A percentile compares a stretch with the other conserved stretches of the same genome.
phyloP scores from a whole-genome alignment of 2,113 vertebrate species.

The Bubalus kerabau region DNA sequence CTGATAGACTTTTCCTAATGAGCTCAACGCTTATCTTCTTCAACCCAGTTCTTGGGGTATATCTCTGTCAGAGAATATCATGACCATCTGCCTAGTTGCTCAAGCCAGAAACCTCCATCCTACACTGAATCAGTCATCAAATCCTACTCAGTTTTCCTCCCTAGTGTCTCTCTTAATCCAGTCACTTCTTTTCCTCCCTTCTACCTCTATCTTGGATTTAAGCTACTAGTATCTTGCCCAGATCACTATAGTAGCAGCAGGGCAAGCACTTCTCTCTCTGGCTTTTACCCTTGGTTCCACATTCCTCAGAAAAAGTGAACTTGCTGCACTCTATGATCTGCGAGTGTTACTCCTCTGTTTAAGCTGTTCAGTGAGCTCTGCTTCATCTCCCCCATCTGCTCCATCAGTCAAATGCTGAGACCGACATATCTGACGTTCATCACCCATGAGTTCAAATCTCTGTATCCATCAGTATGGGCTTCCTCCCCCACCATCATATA shows the following conservation, averaged over 20 bases:
- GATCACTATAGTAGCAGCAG: neutral
- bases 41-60: neutral
- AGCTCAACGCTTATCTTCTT: neutral
- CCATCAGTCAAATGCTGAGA: neutral
- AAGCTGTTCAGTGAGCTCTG: neutral
- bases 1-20: neutral
- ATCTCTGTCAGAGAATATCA: neutral
- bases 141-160: neutral
- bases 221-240: neutral
- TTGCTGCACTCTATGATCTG: neutral
- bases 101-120: neutral
- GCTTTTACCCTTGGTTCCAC: neutral
- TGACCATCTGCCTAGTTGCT: neutral
- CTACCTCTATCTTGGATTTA: neutral
- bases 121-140: neutral
- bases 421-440: neutral
- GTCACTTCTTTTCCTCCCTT: neutral
- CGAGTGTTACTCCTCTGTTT: rapidly evolving
- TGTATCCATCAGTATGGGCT: neutral
- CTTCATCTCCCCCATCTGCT: neutral
- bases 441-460: neutral
- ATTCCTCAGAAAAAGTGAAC: neutral
- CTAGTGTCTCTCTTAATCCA: neutral
- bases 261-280: neutral
- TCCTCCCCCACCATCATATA: neutral